Percentiles rank a stretch among this genome's conserved stretches.
phyloP scores from a whole-genome alignment of 2,888 invertebrate genomes.

The Argyresthia albistria region DNA sequence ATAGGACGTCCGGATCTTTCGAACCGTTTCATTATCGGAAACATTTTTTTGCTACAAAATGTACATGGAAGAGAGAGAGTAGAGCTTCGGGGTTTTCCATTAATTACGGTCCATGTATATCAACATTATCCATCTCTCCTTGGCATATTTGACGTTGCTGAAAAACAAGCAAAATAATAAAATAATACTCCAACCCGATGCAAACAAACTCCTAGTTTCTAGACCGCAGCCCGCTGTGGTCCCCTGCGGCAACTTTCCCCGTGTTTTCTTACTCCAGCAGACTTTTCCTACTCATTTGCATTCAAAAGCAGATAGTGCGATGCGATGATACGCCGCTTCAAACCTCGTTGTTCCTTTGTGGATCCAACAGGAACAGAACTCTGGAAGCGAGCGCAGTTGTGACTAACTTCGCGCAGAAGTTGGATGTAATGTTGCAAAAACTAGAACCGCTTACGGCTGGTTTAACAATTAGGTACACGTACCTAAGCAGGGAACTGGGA shows the following conservation, averaged over 20 bases:
- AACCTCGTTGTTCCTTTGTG: slow-evolving; percentile 51
- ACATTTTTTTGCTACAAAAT: too few species aligned
- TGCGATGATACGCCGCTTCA: slow-evolving; percentile 45
- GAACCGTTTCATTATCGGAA: too few species aligned
- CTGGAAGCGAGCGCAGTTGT: slow-evolving; percentile 43
- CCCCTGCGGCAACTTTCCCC: slow-evolving; percentile 16
- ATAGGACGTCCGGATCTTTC: too few species aligned
- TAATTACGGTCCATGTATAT: too few species aligned
- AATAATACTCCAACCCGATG: too few species aligned
- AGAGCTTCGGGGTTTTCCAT: too few species aligned
- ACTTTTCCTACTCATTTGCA: slow-evolving; percentile 72
- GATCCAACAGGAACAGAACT: slow-evolving; percentile 32
- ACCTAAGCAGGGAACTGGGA: slow-evolving; percentile 47
- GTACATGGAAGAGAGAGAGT: too few species aligned
- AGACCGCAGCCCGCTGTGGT: neutral
- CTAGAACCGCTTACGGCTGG: slow-evolving; percentile 53
- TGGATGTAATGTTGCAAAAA: slow-evolving; percentile 63
- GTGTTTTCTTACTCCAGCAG: slow-evolving; percentile 59
- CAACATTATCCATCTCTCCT: too few species aligned
- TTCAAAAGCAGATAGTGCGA: slow-evolving; percentile 69
- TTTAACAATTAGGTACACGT: slow-evolving; percentile 60
- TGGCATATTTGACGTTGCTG: too few species aligned
- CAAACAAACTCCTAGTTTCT: too few species aligned
- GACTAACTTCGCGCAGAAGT: slow-evolving; percentile 56
- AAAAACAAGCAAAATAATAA: too few species aligned